A percentile compares a stretch with the other conserved stretches of the same genome.
Evolutionary conservation across 2,888 invertebrate genomes (phyloP).

Genomic region (Autographa pulchrina): DNA sequence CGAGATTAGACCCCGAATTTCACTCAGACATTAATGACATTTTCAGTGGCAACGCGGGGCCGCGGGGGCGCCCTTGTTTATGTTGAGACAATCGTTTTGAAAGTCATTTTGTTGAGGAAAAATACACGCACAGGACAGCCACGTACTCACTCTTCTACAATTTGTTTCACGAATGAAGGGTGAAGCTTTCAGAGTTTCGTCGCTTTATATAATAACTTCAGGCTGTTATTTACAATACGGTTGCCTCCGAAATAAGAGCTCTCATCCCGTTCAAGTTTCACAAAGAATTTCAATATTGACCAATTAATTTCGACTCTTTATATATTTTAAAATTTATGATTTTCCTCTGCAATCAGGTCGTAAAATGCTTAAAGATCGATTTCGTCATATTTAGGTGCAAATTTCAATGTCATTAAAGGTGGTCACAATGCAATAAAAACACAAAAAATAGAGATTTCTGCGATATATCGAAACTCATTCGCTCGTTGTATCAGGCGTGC

Average conservation of each 20-base stretch:
- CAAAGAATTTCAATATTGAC: slow-evolving; percentile 1
- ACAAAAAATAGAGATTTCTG: slow-evolving; percentile 75
- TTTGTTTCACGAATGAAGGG: slow-evolving; percentile 1
- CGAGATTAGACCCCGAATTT: slow-evolving; percentile 89
- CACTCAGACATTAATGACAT: slow-evolving; percentile 89
- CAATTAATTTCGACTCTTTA: not conserved
- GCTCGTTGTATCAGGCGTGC: slow-evolving; percentile 75
- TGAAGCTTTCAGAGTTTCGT: slow-evolving; percentile 8
- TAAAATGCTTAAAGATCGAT: slow-evolving; percentile 16
- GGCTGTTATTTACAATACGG: slow-evolving; percentile 4
- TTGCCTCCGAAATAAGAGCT: not conserved
- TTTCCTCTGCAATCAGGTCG: not conserved
- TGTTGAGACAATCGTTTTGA: slow-evolving; percentile 86
- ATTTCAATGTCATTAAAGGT: slow-evolving; percentile 61
- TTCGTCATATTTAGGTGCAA: slow-evolving; percentile 37
- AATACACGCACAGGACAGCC: slow-evolving; percentile 59
- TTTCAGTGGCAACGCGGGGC: slow-evolving; percentile 83
- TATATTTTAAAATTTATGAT: no score
- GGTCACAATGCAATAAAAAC: slow-evolving; percentile 57
- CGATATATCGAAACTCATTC: slow-evolving; percentile 84
- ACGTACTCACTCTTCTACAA: slow-evolving; percentile 39
- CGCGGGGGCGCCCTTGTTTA: slow-evolving; percentile 77
- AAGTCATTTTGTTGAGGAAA: slow-evolving; percentile 86
- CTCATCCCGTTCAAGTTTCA: not conserved
- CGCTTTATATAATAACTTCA: slow-evolving; percentile 5